Evolutionary conservation across 2,797 vertebrate species (phyloP), one percentile per base, ranked within the genome.

Genomic region (Acipenser transmontanus): DNA sequence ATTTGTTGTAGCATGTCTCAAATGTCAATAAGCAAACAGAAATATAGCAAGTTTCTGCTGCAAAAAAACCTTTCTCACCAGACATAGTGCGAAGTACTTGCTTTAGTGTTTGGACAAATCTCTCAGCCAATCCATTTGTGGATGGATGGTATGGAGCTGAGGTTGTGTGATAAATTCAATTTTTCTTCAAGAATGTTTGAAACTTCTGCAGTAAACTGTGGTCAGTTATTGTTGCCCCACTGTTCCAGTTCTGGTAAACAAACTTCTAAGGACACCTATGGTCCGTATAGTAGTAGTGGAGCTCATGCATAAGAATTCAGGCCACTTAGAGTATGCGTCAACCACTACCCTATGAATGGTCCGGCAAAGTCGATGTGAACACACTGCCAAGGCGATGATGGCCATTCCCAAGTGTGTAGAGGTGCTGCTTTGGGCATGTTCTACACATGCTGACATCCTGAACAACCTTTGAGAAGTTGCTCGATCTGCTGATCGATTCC

Each of bases 1-100:
- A 8, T 49, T 66, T 59, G 54, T 66, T 7, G 54, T 66, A 8
- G 47, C 52, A 66, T 59, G 54, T 6, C 11, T 59, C 7, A 54
- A 17, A 49, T 66, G 56, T n/a, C 54, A 9, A 1, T 17, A 66
- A 1, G 47, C 54, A 10, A 66, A 66, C 51, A 59, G 10, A 10
- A 59, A 59, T 7, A 51, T 17, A 34, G 20, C 20, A 34, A 34
- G 20, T 34, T 34, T 34, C 20, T 34, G 50, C 50, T 51, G 7
- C 11, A 11, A 51, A 1, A 51, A 5, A 8, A 51, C 7, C 11
- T 7, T 51, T 51, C 50, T 51, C 50, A 51, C 11, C 11, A 8
- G 50, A 8, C 50, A 51, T 51, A 11, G 50, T 11, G 7, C 2
- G 50, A 11, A 52, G 50, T 8, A 12, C 6, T 5, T 52, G 50